These are phyloP conservation scores for Calypte anna DNA, from an alignment of 2,113 vertebrate species.

Conservation along the genomic window DNA sequence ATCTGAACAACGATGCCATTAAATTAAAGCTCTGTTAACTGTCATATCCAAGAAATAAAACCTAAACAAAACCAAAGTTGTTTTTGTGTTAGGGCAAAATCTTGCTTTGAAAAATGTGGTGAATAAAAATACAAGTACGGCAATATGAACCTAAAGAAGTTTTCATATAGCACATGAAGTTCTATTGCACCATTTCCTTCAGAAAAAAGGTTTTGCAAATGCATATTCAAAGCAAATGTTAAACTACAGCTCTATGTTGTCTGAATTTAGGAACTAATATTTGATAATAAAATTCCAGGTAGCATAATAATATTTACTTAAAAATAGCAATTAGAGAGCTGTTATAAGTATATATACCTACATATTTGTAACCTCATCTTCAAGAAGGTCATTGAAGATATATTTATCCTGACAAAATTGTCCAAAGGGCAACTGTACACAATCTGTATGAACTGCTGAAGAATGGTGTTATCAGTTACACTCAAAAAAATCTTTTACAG, in stretches of 20 bases:
- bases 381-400: background rate
- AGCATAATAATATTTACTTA: background rate
- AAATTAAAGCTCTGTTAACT: background rate
- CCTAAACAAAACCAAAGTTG: background rate
- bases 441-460: background rate
- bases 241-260: accelerated
- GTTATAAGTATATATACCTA: background rate
- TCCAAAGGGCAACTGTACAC: background rate
- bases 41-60: background rate
- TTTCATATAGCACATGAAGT: background rate
- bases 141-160: background rate
- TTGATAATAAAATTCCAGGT: background rate
- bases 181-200: background rate
- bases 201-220: background rate
- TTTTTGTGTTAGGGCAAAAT: background rate
- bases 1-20: background rate
- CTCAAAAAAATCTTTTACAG: background rate
- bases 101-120: background rate
- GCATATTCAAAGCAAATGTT: background rate
- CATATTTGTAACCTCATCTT: background rate
- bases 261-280: background rate
- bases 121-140: background rate
- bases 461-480: background rate
- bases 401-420: background rate
- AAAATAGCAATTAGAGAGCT: background rate